Percentiles rank a stretch among this genome's conserved stretches.
phyloP scores from a whole-genome alignment of 2,113 vertebrate species.

The Sebastes schlegelii region DNA sequence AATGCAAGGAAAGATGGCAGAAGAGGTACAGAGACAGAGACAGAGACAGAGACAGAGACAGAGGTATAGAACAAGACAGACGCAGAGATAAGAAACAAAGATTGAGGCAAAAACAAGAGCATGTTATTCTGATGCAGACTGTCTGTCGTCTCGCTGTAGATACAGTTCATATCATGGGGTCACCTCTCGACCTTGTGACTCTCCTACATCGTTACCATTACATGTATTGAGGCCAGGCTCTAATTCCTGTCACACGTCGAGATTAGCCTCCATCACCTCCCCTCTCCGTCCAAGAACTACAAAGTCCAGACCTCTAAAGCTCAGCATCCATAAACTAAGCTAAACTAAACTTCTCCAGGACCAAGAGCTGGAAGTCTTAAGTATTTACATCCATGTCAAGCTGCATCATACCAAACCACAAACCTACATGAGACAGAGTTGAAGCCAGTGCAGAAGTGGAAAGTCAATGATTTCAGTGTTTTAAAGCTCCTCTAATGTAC shows the following conservation, averaged over 20 bases:
- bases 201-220: constrained; percentile 8
- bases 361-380: background rate
- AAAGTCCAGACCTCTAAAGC: constrained; percentile 46
- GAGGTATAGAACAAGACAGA: background rate
- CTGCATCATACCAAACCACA: constrained; percentile 7
- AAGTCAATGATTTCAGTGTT: background rate
- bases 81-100: background rate
- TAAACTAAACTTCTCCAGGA: background rate
- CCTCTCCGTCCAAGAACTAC: constrained; percentile 10
- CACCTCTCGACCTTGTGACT: constrained; percentile 18
- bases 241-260: constrained; percentile 66
- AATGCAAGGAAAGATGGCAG: background rate
- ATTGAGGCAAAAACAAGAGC: background rate
- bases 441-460: background rate
- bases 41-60: background rate
- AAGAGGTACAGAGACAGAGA: background rate
- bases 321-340: constrained; percentile 9
- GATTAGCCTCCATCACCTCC: constrained; percentile 46
- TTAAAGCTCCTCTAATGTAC: background rate
- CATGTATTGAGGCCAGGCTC: constrained; percentile 30
- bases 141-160: background rate
- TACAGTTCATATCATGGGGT: background rate
- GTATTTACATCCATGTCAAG: background rate
- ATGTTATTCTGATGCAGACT: background rate
- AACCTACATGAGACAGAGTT: background rate